Percentiles rank a stretch among this genome's conserved stretches.
phyloP scores from a whole-genome alignment of 1,140 invertebrate genomes.

The Cydia strobilella region DNA sequence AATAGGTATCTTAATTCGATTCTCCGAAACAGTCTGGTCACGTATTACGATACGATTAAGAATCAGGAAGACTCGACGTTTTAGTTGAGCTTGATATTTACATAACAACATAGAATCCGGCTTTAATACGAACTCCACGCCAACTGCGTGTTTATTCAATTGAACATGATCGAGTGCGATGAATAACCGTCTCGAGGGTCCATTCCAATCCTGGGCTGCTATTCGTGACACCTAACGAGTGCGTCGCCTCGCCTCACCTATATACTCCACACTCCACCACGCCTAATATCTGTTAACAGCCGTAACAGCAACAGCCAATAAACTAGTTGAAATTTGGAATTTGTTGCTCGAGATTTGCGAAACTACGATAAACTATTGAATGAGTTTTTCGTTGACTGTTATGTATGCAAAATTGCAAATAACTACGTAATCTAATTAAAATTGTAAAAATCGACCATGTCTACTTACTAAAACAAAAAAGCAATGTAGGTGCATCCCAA shows the following conservation, averaged over 20 bases:
- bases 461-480: no score
- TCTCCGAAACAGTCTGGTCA: neutral
- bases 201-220: slow-evolving; percentile 17
- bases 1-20: neutral
- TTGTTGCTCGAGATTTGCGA: no score
- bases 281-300: no score
- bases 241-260: neutral
- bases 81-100: slow-evolving; percentile 47
- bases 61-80: slow-evolving; percentile 5
- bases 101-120: slow-evolving; percentile 58
- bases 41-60: slow-evolving; percentile 6
- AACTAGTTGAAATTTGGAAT: no score
- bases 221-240: neutral
- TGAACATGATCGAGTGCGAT: slow-evolving; percentile 63
- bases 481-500: no score
- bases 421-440: no score
- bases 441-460: no score
- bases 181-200: slow-evolving; percentile 56
- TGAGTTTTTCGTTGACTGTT: no score
- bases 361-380: no score
- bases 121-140: slow-evolving; percentile 49
- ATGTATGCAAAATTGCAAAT: no score
- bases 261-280: no score
- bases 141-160: slow-evolving; percentile 67
- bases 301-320: no score